Base-by-base conservation (phyloP, 2,797 vertebrate species). In the Tangara arthus region DNA sequence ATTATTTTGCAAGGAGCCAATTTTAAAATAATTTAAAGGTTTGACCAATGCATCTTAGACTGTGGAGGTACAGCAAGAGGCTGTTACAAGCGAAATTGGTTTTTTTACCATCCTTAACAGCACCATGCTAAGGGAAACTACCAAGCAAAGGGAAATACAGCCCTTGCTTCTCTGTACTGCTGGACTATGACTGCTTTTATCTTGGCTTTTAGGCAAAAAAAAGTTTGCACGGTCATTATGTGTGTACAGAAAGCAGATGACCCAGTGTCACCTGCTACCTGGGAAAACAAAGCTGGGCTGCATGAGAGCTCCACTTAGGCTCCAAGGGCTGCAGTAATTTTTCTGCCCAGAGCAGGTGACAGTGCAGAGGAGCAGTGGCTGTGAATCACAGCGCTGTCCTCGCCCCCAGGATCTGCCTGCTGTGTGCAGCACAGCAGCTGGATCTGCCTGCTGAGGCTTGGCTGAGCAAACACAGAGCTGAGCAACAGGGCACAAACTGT, bases 261-360 rank as follows among this genome's bases (percentile, higher is more conserved):
- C 49, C 65, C 57, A 6, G 14, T 2, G 24, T 27, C 70, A 68
- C 42, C 76, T 82, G 68, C 56, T 47, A 4, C 78, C 41, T 8
- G 4, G 49, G 61, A 55, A 53, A 82, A 64, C 34, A 75, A 61
- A 60, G 50, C 30, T 69, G 17, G 57, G 69, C 85, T 89, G 50
- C 26, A 0, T 1, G 15, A 61, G 24, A 68, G 46, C 42, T 72
- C 75, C 23, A 2, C 44, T 52, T 7, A 2, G 61, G 56, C 79
- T 83, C 22, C 4, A 52, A 82, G 80, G 55, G 80, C 85, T 88
- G 80, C 85, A 73, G 85, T 61, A 22, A 41, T 82, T 78, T 60
- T 63, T 66, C 73, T 79, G 28, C 47, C 24, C 78, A 6, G 50
- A 75, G 82, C 90, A 84, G 91, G 85, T 85, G 91, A n/a, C 57